A percentile compares a stretch with the other conserved stretches of the same genome.
These are phyloP conservation scores for Ceyx margarethae DNA, from an alignment of 2,113 vertebrate genomes.

Conservation along the genomic window DNA sequence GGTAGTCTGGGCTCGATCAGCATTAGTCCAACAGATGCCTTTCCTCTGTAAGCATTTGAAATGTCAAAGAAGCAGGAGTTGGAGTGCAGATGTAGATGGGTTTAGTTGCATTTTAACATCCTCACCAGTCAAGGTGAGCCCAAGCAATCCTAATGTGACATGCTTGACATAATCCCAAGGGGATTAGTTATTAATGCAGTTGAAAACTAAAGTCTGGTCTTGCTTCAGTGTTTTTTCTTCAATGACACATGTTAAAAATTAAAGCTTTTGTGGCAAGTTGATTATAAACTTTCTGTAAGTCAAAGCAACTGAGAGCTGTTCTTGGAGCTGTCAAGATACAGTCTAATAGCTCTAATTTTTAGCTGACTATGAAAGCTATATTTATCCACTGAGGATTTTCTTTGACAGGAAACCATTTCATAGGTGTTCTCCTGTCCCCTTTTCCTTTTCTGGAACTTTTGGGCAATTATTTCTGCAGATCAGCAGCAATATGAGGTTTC, in stretches of 20 bases:
- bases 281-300: neutral
- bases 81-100: neutral
- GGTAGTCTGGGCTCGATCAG: neutral
- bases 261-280: slow-evolving; percentile 6
- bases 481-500: neutral
- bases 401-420: neutral
- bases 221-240: neutral
- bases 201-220: slow-evolving; percentile 1
- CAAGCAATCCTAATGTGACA: neutral
- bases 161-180: slow-evolving; percentile 9
- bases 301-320: neutral
- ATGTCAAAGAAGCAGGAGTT: neutral
- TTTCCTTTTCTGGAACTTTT: neutral
- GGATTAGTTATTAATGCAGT: slow-evolving; percentile 39
- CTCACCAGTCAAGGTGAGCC: neutral
- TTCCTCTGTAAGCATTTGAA: neutral
- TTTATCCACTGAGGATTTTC: slow-evolving; percentile 2
- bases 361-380: neutral
- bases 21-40: neutral
- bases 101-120: slow-evolving; percentile 33
- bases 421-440: neutral
- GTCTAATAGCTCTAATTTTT: neutral
- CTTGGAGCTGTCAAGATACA: neutral
- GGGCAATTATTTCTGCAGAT: neutral
- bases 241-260: neutral